A percentile compares a stretch with the other conserved stretches of the same genome.
Evolutionary conservation across 1,140 invertebrate species (phyloP).

Genomic region (Drosophila littoralis): DNA sequence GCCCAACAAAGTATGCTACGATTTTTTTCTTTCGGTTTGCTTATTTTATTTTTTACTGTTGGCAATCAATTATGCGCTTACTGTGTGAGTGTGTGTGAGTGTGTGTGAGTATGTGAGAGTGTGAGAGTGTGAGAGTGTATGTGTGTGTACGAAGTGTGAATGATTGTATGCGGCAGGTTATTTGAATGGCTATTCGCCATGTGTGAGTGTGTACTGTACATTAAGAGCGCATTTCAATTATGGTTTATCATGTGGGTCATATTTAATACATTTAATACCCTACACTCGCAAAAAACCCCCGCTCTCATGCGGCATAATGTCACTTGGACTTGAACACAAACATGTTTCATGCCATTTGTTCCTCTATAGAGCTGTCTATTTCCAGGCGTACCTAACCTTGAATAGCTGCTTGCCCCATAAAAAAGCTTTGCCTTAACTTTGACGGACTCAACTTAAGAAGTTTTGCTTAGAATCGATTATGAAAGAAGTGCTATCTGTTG

Average conservation of each 20-base stretch:
- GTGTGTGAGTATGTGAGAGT: constrained; percentile 12
- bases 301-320: no score
- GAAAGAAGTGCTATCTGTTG: no score
- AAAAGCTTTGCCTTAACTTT: no score
- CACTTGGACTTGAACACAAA: no score
- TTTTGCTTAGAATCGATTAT: no score
- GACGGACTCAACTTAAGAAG: no score
- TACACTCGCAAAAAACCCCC: neutral
- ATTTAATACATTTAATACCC: constrained; percentile 1
- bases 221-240: constrained; percentile 39
- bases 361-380: no score
- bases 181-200: constrained; percentile 43
- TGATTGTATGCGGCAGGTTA: constrained; percentile 51
- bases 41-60: constrained; percentile 23
- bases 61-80: constrained; percentile 52
- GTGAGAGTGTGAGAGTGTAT: neutral
- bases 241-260: constrained; percentile 13
- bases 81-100: constrained; percentile 27
- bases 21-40: neutral
- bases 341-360: no score
- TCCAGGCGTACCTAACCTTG: no score
- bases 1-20: constrained; percentile 80
- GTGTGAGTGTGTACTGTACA: constrained; percentile 32
- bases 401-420: no score
- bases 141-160: constrained; percentile 17